Base-by-base conservation (phyloP, 23 tunicate species). In the Trididemnum nubilum region DNA sequence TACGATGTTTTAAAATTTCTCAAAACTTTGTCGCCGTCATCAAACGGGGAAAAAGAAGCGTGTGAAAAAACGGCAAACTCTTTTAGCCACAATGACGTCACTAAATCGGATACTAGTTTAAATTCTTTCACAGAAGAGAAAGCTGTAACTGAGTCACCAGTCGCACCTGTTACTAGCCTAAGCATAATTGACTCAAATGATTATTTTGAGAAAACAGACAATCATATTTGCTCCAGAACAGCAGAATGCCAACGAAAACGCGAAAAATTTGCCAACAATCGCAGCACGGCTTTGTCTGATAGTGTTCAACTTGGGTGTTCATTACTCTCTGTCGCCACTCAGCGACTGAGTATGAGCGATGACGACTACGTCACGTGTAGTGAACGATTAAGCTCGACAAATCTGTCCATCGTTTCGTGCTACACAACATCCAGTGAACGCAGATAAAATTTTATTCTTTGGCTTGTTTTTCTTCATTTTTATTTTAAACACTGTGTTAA, bases 361-460 rank as follows among this genome's bases (percentile, higher is more conserved):
- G 79, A 73, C 44, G 76, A 70, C 12, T 70, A 29, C 38, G 76
- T 34, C 2, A 33, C 76, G 15, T 73, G 79, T 26, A 31, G 74
- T 33, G 79, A 73, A 38, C 59, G 59, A 12, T 49, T 39, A 28
- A 73, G 79, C 5, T 37, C 15, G 37, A 4, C 79, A 7, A 39
- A 73, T 28, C 5, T 36, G 31, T 73, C 59, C 12, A 18, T 33
- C 5, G n/a, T 28, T 22, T 73, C 59, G 5, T 36, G 18, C 28
- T 73, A 73, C 59, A n/a, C 61, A 21, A 73, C 61, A 21, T 58
- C 79, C 3, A 73, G 79, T 28, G 79, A 73, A 39, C 76, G 22
- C n/a, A n/a, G n/a, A n/a, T n/a, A n/a, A n/a, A n/a, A n/a, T n/a
- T n/a, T n/a, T n/a, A n/a, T n/a, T n/a, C n/a, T n/a, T n/a, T n/a